Evolutionary conservation across 2,888 invertebrate species (phyloP), one percentile per base, ranked within the genome.

Genomic region (Pterostichus niger): DNA sequence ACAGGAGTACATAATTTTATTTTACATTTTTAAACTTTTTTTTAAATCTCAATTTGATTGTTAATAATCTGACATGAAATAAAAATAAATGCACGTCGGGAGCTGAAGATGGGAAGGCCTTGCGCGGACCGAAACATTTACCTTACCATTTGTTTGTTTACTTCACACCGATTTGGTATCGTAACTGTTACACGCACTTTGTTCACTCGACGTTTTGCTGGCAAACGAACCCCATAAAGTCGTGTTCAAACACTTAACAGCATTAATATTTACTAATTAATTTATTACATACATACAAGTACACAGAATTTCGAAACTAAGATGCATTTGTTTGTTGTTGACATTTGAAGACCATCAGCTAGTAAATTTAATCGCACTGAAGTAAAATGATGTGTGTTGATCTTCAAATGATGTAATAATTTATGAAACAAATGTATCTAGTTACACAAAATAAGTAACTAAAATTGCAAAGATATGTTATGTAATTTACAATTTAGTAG

Each of bases 1-100:
- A 82, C 82, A 82, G 82, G 82, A 82, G 75, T 82, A 82, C 82
- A 82, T 71, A 52, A 80, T 80, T 79, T 80, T 80, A 80, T 75
- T 82, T 75, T 82, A 75, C 82, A 82, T 82, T 75, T 82, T 59
- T 75, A 75, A 75, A 75, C 75, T 75, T 77, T 78, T 49, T 40
- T 59, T 78, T 44, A 59, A 56, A 73, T 82, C 71, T 82, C 82
- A 82, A 82, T 82, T 61, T 82, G 82, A 82, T 82, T 82, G 82
- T 61, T 82, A 33, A 81, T 68, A 24, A 56, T 75, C 61, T 56
- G 56, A 73, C 59, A 52, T 13, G 44, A 64, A 79, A 79, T 79
- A 61, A 64, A 56, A 77, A 40, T 56, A 56, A 56, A 54, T 77
- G 77, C 56, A 80, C 49, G 33, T 71, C 68, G 68, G 68, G 68